Evolutionary conservation across 2,888 invertebrate species (phyloP).

Genomic region (Acrocera orbiculus): DNA sequence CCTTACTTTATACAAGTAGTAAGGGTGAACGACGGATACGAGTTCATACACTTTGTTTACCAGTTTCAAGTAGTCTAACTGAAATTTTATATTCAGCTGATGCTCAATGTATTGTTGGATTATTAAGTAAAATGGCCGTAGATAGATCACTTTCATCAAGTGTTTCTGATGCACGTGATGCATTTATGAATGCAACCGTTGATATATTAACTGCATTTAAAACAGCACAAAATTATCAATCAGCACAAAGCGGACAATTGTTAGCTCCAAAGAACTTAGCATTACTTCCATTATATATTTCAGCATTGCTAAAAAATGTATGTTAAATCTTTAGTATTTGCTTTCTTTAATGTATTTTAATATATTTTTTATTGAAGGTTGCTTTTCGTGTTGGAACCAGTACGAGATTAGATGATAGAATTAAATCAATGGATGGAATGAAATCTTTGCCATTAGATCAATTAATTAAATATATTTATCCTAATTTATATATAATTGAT

Average conservation of each 20-base stretch:
- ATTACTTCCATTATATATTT: constrained; percentile 72
- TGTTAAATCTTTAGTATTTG: too few relatives aligned
- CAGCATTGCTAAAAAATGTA: constrained; percentile 75
- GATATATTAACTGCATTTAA: constrained; percentile 70
- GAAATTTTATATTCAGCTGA: constrained; percentile 84
- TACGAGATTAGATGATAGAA: constrained; percentile 82
- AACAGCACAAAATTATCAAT: constrained; percentile 43
- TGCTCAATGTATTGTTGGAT: constrained; percentile 78
- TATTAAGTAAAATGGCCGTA: constrained; percentile 95
- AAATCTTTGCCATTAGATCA: constrained; percentile 68
- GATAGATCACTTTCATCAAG: constrained; percentile 76
- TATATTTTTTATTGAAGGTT: constrained; percentile 35
- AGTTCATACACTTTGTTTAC: constrained; percentile 91
- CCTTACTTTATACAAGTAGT: constrained; percentile 87
- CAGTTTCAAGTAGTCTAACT: constrained; percentile 64
- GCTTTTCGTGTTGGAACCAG: constrained; percentile 80
- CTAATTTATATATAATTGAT: constrained; percentile 80
- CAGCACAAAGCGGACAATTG: constrained; percentile 41
- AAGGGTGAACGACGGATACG: constrained; percentile 92
- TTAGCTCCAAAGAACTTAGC: constrained; percentile 60
- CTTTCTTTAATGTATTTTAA: constrained; percentile 3
- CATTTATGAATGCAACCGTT: constrained; percentile 84
- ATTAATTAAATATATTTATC: constrained; percentile 74
- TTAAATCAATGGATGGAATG: constrained; percentile 84
- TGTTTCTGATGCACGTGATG: constrained; percentile 86